Conservation (phyloP, 2,888 invertebrate genomes). For the Habrosyne pyritoides region DNA sequence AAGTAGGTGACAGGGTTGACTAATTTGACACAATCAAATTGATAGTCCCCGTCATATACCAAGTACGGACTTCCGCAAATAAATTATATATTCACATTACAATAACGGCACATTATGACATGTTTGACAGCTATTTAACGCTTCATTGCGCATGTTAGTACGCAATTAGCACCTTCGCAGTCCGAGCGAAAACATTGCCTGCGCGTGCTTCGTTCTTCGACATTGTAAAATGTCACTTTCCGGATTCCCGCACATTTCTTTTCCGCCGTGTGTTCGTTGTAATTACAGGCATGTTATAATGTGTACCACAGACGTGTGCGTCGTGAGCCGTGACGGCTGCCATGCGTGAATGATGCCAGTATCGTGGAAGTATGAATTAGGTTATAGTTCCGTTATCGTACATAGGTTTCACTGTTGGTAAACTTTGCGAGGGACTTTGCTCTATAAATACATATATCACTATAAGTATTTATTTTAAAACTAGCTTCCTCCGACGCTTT, state of each 20-base stretch:
- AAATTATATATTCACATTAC: not conserved
- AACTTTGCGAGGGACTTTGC: not conserved
- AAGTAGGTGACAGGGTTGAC: no score
- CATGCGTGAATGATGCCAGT: constrained; percentile 33
- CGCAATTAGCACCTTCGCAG: not conserved
- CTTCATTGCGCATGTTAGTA: constrained; percentile 12
- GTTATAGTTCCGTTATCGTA: constrained; percentile 44
- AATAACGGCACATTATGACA: constrained; percentile 7
- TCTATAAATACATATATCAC: not conserved
- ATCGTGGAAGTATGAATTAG: constrained; percentile 41
- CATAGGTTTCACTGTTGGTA: constrained; percentile 30
- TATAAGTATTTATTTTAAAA: not conserved
- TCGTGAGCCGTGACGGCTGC: constrained; percentile 36
- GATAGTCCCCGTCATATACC: not conserved
- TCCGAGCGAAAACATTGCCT: constrained; percentile 4
- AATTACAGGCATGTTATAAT: constrained; percentile 51
- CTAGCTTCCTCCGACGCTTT: no score
- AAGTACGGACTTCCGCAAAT: not conserved
- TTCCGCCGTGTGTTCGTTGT: constrained; percentile 59
- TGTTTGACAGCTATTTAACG: constrained; percentile 17
- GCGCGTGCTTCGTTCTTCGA: not conserved
- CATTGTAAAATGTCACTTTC: constrained; percentile 24
- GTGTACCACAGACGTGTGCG: constrained; percentile 27
- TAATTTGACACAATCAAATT: no score
- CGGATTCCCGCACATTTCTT: constrained; percentile 44